Conservation (phyloP, 2,888 invertebrate species). For the Ophraella communa region DNA sequence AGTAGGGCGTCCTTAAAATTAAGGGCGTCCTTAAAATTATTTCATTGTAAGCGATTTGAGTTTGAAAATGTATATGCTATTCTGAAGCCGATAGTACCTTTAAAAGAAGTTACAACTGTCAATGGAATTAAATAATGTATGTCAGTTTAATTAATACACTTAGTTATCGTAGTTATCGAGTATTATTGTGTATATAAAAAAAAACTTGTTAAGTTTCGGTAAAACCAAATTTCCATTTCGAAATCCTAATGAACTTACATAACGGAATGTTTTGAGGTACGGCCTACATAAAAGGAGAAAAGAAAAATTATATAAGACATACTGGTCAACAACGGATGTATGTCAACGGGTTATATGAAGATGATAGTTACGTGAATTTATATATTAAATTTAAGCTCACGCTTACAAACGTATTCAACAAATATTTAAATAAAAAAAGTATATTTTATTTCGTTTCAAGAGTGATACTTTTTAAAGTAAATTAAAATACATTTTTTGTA, state of each 20-base stretch:
- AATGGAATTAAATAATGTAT: no score
- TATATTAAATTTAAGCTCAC: not conserved
- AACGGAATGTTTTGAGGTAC: not conserved
- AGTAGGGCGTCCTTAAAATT: no score
- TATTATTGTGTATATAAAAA: not conserved
- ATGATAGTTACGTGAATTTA: not conserved
- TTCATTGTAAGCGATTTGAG: no score
- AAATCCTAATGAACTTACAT: not conserved
- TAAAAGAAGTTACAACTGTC: no score
- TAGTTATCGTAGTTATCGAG: no score
- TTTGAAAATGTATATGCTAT: no score
- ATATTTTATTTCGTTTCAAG: not conserved
- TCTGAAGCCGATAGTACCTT: no score
- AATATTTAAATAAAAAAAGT: not conserved
- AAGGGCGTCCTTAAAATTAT: no score
- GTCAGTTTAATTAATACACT: no score
- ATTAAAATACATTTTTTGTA: not conserved
- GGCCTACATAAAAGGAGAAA: not conserved
- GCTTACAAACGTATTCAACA: not conserved
- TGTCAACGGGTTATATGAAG: not conserved
- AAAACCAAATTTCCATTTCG: not conserved
- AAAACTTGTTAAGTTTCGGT: not conserved
- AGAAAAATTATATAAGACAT: slow-evolving; percentile 10
- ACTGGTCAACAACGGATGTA: slow-evolving; percentile 1
- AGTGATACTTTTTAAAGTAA: not conserved